Percentiles rank a stretch among this genome's conserved stretches.
Evolutionary conservation across 2,797 vertebrate species (phyloP).

Genomic region (Micropoecilia bifurca): DNA sequence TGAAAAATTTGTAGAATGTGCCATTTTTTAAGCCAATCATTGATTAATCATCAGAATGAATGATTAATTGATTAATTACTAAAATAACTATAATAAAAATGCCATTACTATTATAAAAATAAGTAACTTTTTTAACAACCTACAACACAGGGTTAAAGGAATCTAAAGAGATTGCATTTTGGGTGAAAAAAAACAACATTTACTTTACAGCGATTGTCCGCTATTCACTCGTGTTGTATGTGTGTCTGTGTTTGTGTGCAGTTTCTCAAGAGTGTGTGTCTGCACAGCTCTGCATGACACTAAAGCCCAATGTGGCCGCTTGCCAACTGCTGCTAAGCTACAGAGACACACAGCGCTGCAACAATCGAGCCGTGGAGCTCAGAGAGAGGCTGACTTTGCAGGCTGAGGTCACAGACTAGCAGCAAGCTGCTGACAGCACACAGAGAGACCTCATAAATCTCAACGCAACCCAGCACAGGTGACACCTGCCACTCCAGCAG

Average conservation of each 20-base stretch:
- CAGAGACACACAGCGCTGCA: constrained; percentile 68
- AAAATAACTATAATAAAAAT: background rate
- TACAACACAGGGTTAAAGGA: background rate
- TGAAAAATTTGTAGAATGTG: no score
- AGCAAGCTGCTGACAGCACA: constrained; percentile 54
- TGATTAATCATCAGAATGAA: no score
- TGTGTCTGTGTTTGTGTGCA: constrained; percentile 29
- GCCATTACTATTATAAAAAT: background rate
- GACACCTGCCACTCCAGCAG: constrained; percentile 56
- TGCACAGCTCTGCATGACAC: constrained; percentile 57
- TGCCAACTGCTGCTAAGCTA: constrained; percentile 77
- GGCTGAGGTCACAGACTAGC: constrained; percentile 48
- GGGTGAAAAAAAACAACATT: background rate
- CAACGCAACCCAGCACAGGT: constrained; percentile 29
- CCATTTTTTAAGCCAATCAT: no score
- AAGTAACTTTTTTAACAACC: background rate
- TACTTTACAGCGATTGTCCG: background rate
- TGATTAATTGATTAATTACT: no score
- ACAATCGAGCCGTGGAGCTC: constrained; percentile 53
- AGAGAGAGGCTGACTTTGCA: constrained; percentile 40
- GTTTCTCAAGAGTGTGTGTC: constrained; percentile 26
- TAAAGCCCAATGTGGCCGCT: constrained; percentile 52
- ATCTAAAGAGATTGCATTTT: background rate
- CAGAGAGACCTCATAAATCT: constrained; percentile 50
- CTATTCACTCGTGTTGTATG: background rate